phyloP scores from a whole-genome alignment of 2,888 invertebrate species.

The Macrosiphum euphorbiae region DNA sequence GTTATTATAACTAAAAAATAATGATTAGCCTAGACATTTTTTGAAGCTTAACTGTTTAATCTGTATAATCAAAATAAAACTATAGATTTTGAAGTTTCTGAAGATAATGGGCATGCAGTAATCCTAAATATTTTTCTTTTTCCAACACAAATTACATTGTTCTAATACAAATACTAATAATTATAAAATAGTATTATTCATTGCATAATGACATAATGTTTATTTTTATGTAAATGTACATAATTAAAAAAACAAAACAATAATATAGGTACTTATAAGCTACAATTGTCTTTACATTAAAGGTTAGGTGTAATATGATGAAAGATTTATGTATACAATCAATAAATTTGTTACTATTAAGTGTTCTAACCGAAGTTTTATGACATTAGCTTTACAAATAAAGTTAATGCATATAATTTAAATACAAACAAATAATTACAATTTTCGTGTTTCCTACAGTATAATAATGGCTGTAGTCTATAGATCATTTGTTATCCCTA shows the following conservation, averaged over 20 bases:
- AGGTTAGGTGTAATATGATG: background rate
- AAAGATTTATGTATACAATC: background rate
- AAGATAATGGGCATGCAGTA: too few relatives aligned
- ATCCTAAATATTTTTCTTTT: too few relatives aligned
- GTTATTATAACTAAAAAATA: too few relatives aligned
- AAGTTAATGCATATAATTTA: background rate
- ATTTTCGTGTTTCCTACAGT: background rate
- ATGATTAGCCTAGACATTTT: too few relatives aligned
- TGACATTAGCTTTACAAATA: background rate
- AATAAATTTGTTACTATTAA: too few relatives aligned
- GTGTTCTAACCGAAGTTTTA: background rate
- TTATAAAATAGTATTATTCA: background rate
- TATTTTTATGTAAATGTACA: background rate
- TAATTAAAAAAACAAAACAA: background rate
- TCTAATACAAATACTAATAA: background rate
- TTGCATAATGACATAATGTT: background rate
- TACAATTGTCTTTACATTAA: background rate
- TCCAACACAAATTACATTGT: background rate
- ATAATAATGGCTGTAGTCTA: background rate
- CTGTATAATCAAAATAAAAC: too few relatives aligned
- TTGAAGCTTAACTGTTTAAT: too few relatives aligned
- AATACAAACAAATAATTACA: background rate
- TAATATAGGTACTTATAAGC: background rate
- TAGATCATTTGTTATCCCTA: background rate
- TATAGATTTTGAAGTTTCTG: too few relatives aligned